Evolutionary conservation across 2,888 invertebrate species (phyloP), one percentile per base, ranked within the genome.

Genomic region (Herminia tarsipennalis): DNA sequence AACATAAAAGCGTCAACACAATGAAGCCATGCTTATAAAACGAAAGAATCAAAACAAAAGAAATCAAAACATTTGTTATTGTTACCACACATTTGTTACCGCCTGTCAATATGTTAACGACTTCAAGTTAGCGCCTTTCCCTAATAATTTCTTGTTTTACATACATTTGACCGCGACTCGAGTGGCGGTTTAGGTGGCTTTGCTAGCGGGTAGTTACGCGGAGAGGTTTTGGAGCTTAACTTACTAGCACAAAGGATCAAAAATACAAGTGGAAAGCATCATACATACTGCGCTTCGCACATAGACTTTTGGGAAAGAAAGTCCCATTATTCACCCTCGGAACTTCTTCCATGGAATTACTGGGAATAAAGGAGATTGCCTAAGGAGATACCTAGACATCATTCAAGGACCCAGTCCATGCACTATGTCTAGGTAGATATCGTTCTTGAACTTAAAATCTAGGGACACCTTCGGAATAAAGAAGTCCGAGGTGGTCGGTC

Each of bases 11-110:
- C 46, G 53, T 67, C 56, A 61, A 67, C 70, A 76, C 72, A 76
- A 78, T 69, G 70, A 70, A 68, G 67, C 61, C 60, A 58, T 77
- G 76, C 77, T 75, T 76, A 69, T 70, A 77, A 76, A 81, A 75
- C 56, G 45, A 35, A 48, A 52, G 44, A 56, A 62, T 65, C 62
- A 53, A 58, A 66, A 65, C 59, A 59, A 56, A 66, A 66, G 66
- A 59, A 64, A 72, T 53, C 57, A 54, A 69, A 65, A 63, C 56
- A 59, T 43, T 54, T 70, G 69, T 73, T 76, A 77, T 79, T 75
- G 77, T 76, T 75, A 70, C 68, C 67, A 66, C 73, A 69, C 32
- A 40, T 46, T 40, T 46, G 35, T 40, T 45, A 34, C 38, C 63
- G 66, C 71, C 75, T 77, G 80, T 82, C 82, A 76, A 77, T 73